phyloP scores from a whole-genome alignment of 2,797 vertebrate species.

The Acestrorhynchus altus region DNA sequence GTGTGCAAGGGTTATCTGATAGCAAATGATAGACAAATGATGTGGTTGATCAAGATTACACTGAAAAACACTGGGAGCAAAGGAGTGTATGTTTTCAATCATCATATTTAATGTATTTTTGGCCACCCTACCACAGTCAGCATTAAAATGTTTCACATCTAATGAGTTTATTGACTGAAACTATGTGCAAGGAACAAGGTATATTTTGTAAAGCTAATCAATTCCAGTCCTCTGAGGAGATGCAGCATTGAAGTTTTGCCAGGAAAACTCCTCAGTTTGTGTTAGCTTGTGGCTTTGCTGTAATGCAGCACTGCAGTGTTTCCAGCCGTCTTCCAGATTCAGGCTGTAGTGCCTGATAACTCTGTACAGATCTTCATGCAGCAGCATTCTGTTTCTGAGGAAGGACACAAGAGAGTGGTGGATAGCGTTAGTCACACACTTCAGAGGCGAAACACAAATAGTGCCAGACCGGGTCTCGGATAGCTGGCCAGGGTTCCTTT shows the following conservation, averaged over 20 bases:
- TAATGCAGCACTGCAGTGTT: constrained; percentile 26
- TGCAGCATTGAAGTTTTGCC: constrained; percentile 4
- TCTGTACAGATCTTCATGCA: not conserved
- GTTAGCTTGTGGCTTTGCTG: constrained; percentile 2
- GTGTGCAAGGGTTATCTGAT: no score
- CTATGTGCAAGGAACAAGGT: constrained; percentile 1
- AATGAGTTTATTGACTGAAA: constrained; percentile 4
- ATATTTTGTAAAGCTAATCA: constrained; percentile 19
- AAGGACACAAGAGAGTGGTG: not conserved
- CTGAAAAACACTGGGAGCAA: not conserved
- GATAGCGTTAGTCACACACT: not conserved
- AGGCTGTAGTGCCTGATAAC: not conserved
- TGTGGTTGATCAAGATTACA: not conserved
- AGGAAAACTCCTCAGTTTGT: not conserved
- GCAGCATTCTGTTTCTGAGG: not conserved
- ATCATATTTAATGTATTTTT: not conserved
- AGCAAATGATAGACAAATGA: no score
- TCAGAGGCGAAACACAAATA: constrained; percentile 1
- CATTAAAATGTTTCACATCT: not conserved
- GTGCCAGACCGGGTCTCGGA: constrained; percentile 12
- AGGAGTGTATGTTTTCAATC: no score
- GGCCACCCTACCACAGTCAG: not conserved
- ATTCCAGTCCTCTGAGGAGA: constrained; percentile 17
- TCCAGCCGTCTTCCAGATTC: constrained; percentile 18
- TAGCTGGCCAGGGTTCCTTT: constrained; percentile 48